A percentile compares a stretch with the other conserved stretches of the same genome.
Conservation (phyloP, 2,888 invertebrate genomes). For the Apodemia mormo region DNA sequence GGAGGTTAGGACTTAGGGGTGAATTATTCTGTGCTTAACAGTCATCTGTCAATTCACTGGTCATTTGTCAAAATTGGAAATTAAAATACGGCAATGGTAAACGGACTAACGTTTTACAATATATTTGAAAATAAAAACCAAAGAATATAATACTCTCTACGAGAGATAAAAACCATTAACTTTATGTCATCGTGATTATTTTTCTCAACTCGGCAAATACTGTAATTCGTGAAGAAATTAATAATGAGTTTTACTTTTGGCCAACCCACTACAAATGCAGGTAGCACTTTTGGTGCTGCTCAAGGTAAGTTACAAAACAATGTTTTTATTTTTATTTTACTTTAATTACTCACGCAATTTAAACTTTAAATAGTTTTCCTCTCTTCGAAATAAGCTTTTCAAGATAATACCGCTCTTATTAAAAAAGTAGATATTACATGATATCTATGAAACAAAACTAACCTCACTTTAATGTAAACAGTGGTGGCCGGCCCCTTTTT, state of each 20-base stretch:
- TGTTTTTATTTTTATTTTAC: constrained; percentile 6
- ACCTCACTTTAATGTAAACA: too few relatives aligned
- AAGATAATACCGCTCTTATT: not conserved
- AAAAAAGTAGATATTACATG: not conserved
- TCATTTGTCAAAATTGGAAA: constrained; percentile 8
- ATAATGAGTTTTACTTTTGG: constrained; percentile 66
- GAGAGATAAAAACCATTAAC: too few relatives aligned
- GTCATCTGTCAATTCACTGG: too few relatives aligned
- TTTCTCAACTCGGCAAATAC: not conserved
- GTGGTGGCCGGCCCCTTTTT: too few relatives aligned
- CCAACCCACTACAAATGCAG: constrained; percentile 56
- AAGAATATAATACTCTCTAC: too few relatives aligned
- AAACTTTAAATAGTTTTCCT: not conserved
- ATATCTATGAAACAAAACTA: too few relatives aligned
- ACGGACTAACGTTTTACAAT: not conserved
- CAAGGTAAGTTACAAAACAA: constrained; percentile 48
- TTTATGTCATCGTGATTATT: not conserved
- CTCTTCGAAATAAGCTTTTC: not conserved
- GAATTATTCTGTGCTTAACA: too few relatives aligned
- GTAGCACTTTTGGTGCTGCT: constrained; percentile 61
- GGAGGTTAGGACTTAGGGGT: too few relatives aligned
- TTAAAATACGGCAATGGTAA: not conserved
- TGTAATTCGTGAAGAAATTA: not conserved
- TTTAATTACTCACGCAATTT: not conserved
- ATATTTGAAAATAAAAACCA: not conserved